A percentile compares a stretch with the other conserved stretches of the same genome.
Evolutionary conservation across 2,113 vertebrate species (phyloP).

Genomic region (Saguinus midas): DNA sequence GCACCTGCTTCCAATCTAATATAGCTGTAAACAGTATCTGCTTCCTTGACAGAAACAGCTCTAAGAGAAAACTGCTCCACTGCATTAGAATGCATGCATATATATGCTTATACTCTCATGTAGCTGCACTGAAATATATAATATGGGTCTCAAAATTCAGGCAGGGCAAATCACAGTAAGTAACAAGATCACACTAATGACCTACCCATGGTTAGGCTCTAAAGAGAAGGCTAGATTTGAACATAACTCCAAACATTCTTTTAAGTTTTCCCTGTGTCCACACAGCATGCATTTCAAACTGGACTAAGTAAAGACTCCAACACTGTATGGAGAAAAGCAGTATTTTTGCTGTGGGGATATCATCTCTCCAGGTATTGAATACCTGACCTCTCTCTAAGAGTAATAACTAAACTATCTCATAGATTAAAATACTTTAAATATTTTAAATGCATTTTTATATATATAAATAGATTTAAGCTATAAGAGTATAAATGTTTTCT

Average conservation of each 20-base stretch:
- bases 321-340: not conserved
- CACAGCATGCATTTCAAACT: slow-evolving; percentile 27
- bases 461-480: not conserved
- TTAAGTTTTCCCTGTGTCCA: not conserved
- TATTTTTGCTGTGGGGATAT: not conserved
- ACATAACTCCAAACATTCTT: slow-evolving; percentile 7
- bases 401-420: slow-evolving; percentile 26
- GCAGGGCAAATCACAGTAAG: not conserved
- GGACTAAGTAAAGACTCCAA: not conserved
- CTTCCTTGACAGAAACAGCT: slow-evolving; percentile 26
- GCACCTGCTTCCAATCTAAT: slow-evolving; percentile 37
- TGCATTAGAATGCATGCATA: not conserved
- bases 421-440: not conserved
- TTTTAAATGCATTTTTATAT: not conserved
- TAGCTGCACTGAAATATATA: not conserved
- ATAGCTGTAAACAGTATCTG: slow-evolving; percentile 20
- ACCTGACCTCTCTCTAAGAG: not conserved
- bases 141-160: not conserved
- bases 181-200: slow-evolving; percentile 9
- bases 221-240: not conserved
- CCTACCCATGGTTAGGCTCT: not conserved
- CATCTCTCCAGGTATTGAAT: not conserved
- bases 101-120: not conserved
- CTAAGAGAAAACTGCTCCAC: slow-evolving; percentile 16
- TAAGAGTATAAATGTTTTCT: not conserved